Evolutionary conservation across 2,888 invertebrate genomes (phyloP).

Genomic region (Heteromyza rotundicornis): DNA sequence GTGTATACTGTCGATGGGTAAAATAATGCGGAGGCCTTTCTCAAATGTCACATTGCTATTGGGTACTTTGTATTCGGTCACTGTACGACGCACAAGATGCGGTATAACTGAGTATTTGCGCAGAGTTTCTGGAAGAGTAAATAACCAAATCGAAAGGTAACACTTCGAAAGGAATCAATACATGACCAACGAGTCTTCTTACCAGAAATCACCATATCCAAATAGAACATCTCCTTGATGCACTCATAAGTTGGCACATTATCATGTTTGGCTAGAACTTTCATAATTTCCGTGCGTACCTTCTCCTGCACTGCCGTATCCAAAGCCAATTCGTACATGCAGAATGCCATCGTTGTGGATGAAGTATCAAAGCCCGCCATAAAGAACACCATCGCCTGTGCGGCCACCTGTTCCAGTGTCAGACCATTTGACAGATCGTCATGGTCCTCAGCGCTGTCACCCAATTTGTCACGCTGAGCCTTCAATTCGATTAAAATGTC

Average conservation of each 20-base stretch:
- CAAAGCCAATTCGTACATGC: constrained; percentile 64
- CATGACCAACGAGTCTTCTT: constrained; percentile 9
- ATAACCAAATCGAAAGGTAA: constrained; percentile 2
- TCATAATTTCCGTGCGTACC: constrained; percentile 61
- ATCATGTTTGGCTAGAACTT: constrained; percentile 48
- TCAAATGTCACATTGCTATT: constrained; percentile 62
- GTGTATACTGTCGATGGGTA: constrained; percentile 64
- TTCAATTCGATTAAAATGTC: constrained; percentile 56
- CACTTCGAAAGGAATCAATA: not conserved
- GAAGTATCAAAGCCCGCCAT: constrained; percentile 67
- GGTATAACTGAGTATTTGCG: constrained; percentile 66
- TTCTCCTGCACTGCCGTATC: constrained; percentile 63
- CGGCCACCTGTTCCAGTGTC: constrained; percentile 62
- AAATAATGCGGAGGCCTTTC: constrained; percentile 40
- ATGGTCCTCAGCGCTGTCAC: constrained; percentile 33
- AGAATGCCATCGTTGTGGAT: constrained; percentile 63
- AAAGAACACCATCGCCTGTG: constrained; percentile 67
- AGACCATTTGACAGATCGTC: constrained; percentile 39
- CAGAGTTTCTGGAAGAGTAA: constrained; percentile 63
- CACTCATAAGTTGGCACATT: constrained; percentile 63
- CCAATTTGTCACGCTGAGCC: constrained; percentile 28
- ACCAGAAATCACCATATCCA: constrained; percentile 59
- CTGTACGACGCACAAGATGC: constrained; percentile 64
- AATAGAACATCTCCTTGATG: constrained; percentile 63
- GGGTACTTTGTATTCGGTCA: constrained; percentile 63